A percentile compares a stretch with the other conserved stretches of the same genome.
Evolutionary conservation across 2,888 invertebrate genomes (phyloP).

Genomic region (Hirtodrosophila alboralis): DNA sequence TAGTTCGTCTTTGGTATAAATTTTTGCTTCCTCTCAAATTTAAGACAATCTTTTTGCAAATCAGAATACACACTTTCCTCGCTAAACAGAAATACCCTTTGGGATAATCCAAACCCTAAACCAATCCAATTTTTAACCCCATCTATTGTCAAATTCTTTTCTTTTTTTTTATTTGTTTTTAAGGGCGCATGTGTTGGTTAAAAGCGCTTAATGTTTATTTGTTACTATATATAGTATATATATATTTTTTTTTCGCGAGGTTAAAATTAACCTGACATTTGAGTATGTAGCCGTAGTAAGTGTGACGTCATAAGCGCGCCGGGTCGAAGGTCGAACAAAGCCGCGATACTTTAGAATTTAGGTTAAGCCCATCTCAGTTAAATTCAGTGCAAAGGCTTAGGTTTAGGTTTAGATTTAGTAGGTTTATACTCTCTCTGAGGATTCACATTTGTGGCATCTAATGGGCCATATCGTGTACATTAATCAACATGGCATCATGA

Average conservation of each 20-base stretch:
- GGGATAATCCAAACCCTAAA: too few species aligned
- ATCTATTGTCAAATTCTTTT: too few species aligned
- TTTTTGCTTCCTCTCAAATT: too few species aligned
- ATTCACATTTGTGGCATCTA: slow-evolving; percentile 9
- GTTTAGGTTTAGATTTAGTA: too few species aligned
- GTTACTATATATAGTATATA: slow-evolving; percentile 2
- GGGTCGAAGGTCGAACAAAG: slow-evolving; percentile 60
- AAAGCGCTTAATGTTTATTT: slow-evolving; percentile 9
- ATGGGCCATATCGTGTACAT: slow-evolving; percentile 38
- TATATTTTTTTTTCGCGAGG: slow-evolving; percentile 19
- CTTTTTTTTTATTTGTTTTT: too few species aligned
- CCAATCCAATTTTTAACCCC: too few species aligned
- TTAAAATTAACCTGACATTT: slow-evolving; percentile 54
- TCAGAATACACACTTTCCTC: too few species aligned
- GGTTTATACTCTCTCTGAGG: too few species aligned
- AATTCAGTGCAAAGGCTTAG: slow-evolving; percentile 42
- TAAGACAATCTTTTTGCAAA: too few species aligned
- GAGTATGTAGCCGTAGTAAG: too few species aligned
- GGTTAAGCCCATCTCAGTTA: slow-evolving; percentile 64
- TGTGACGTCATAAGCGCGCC: slow-evolving; percentile 62
- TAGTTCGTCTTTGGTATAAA: too few species aligned
- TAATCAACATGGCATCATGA: slow-evolving; percentile 36
- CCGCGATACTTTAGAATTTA: slow-evolving; percentile 55
- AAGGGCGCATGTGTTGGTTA: slow-evolving; percentile 10
- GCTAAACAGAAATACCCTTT: too few species aligned